A percentile compares a stretch with the other conserved stretches of the same genome.
These are phyloP conservation scores for Malacoraja senta DNA, from an alignment of 2,797 vertebrate species.

Conservation along the genomic window DNA sequence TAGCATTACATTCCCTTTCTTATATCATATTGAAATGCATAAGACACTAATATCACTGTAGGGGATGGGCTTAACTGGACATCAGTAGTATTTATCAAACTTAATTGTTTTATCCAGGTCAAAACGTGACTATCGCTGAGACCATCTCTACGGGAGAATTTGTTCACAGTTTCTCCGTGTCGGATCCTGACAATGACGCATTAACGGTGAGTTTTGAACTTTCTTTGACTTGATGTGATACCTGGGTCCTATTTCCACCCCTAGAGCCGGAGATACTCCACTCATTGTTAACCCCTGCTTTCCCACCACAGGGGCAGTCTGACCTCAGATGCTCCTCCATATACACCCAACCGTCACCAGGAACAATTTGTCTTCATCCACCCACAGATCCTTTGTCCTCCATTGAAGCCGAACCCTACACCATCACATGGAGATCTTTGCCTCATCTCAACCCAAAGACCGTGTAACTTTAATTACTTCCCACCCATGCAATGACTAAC, in stretches of 20 bases:
- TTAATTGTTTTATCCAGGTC: background rate
- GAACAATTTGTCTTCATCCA: background rate
- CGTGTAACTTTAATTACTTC: background rate
- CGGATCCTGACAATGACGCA: background rate
- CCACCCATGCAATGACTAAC: background rate
- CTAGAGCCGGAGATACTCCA: no score
- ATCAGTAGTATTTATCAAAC: background rate
- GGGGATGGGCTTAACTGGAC: no score
- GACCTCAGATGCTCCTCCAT: no score
- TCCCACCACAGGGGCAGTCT: background rate
- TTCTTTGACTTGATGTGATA: background rate
- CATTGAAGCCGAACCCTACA: background rate
- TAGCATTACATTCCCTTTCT: no score
- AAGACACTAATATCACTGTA: background rate
- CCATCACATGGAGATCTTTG: background rate
- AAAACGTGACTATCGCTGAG: background rate
- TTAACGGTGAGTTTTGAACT: background rate
- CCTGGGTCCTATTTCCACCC: background rate
- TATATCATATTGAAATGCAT: background rate
- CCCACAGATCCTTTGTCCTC: background rate
- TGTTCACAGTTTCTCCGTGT: background rate
- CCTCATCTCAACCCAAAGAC: background rate
- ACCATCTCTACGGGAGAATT: background rate
- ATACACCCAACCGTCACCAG: no score
- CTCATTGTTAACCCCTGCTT: background rate